Base-by-base conservation (phyloP, 2,797 vertebrate species). In the Cyclura pinguis region DNA sequence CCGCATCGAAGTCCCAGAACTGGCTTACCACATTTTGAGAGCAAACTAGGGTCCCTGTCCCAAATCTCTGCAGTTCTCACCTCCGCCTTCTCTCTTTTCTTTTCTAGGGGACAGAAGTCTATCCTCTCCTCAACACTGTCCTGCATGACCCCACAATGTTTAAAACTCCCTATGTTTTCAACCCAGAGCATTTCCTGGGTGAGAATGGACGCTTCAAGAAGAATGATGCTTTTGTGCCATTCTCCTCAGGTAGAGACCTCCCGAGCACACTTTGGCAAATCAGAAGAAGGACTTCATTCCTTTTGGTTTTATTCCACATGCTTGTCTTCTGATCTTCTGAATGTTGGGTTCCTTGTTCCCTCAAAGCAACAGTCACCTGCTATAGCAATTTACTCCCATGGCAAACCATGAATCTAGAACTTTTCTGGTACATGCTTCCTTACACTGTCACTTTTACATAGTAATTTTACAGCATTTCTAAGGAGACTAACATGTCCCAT, bases 191-290 rank as follows among this genome's bases (percentile, higher is more conserved):
- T 32, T 95, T 95, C 80, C 92, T 95, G 81, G 94, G 93, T n/a
- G 88, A 35, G 1, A 57, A 89, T 0, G 94, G 94, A 3, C 57
- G 83, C 74, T 96, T 96, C 85, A 81, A 91, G 81, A 96, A 95
- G 73, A 96, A 88, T 1, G 90, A 96, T 0, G 87, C 91, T 16
- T 96, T 94, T 1, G 29, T 96, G 72, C 78, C 94, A n/a, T 96
- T 96, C 86, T 94, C 93, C 18, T 69, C 88, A 93, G 96, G 95
- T 94, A 93, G 87, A 62, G 16, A 27, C 85, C 67, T 4, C 13
- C 55, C 0, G 1, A 29, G 14, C 12, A 32, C 55, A 2, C 18
- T 24, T 64, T 27, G 2, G n/a, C 35, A 0, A 20, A 47, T 24
- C 14, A 59, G 57, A 32, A 50, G 32, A 27, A 62, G n/a, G 14